A percentile compares a stretch with the other conserved stretches of the same genome.
Conservation (phyloP, 2,113 vertebrate species). For the Chlamydotis undulata region DNA sequence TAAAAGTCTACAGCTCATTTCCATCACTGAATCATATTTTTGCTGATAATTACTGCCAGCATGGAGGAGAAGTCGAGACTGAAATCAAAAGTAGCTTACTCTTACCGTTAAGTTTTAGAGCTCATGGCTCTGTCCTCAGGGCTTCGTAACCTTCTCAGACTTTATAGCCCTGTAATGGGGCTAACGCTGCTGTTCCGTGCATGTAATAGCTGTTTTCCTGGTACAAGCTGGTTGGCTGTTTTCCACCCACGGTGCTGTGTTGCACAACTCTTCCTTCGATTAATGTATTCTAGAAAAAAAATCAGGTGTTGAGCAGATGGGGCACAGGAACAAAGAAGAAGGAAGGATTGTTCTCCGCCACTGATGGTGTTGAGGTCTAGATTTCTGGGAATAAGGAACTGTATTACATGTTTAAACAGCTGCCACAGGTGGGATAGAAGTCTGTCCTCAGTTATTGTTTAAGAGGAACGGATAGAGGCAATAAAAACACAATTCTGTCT, state of each 20-base stretch:
- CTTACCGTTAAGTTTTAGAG: not conserved
- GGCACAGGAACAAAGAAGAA: not conserved
- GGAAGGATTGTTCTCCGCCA: not conserved
- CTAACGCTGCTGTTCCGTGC: not conserved
- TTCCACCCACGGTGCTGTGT: not conserved
- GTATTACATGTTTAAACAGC: slow-evolving; percentile 10
- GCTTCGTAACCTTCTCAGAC: not conserved
- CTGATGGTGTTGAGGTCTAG: not conserved
- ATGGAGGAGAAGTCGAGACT: not conserved
- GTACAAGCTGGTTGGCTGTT: not conserved
- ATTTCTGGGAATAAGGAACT: not conserved
- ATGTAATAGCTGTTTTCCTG: not conserved
- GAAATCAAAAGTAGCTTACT: not conserved
- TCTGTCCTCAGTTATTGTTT: not conserved
- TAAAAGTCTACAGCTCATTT: not conserved
- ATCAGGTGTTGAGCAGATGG: not conserved
- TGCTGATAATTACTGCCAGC: not conserved
- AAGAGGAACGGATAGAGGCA: not conserved
- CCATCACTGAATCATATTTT: not conserved
- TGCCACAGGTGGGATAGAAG: not conserved
- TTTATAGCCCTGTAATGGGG: not conserved
- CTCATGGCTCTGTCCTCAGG: not conserved
- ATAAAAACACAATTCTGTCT: not conserved
- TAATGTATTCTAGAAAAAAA: not conserved
- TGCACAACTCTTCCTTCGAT: not conserved